Conservation (phyloP, 2,797 vertebrate species). For the Clarias laeviceps region DNA sequence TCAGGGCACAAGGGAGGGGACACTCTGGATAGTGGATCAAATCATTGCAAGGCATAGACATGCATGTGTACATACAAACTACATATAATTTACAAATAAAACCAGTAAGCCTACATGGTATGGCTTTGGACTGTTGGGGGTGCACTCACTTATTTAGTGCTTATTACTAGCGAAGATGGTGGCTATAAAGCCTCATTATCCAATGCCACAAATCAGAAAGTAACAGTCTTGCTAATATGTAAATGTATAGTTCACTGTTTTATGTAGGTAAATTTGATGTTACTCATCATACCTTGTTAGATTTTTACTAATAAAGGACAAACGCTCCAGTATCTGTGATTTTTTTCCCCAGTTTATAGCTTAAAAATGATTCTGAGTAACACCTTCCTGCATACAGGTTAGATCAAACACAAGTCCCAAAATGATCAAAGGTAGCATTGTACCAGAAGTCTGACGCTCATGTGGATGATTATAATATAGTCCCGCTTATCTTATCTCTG, state of each 20-base stretch:
- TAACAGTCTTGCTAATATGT: neutral
- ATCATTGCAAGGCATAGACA: no score
- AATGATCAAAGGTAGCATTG: neutral
- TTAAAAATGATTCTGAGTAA: neutral
- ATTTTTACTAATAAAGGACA: neutral
- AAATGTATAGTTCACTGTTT: neutral
- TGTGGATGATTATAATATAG: neutral
- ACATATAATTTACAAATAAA: no score
- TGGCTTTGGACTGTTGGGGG: no score
- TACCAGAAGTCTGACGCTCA: neutral
- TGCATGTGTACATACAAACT: no score
- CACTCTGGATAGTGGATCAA: no score
- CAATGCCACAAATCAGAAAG: neutral
- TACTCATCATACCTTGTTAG: neutral
- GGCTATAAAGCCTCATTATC: neutral
- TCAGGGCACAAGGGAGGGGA: no score
- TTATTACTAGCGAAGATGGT: neutral
- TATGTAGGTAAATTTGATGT: neutral
- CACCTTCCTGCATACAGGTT: neutral
- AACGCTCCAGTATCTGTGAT: no score
- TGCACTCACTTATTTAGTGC: neutral
- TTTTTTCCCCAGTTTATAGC: neutral
- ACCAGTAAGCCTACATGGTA: no score
- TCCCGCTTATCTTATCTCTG: neutral
- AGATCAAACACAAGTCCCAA: neutral